phyloP scores from a whole-genome alignment of 2,797 vertebrate genomes.

The Octomys mimax region DNA sequence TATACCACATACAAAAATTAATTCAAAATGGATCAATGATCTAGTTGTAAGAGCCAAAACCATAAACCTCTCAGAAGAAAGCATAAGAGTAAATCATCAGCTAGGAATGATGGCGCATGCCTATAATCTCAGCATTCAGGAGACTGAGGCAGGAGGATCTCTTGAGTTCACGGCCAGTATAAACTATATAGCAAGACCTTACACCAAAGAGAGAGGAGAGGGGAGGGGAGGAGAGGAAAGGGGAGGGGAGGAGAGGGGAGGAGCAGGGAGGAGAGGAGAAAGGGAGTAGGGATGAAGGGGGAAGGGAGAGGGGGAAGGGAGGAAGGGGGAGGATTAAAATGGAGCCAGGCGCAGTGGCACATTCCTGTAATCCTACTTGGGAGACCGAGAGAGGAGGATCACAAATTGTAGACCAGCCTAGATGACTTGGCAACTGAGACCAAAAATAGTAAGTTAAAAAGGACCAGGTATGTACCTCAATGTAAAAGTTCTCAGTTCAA shows the following conservation, averaged over 20 bases:
- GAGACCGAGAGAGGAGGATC: background rate
- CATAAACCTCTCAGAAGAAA: background rate
- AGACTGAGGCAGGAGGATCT: background rate
- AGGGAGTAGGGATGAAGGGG: too few relatives aligned
- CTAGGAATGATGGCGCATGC: background rate
- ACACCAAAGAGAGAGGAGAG: too few relatives aligned
- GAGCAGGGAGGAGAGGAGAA: too few relatives aligned
- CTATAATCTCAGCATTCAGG: background rate
- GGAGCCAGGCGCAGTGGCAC: background rate
- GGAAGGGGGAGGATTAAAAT: background rate
- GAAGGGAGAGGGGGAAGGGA: too few relatives aligned
- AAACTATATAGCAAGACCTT: background rate
- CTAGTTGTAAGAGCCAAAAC: background rate
- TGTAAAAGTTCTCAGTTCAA: background rate
- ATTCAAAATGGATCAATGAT: background rate
- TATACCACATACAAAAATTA: background rate
- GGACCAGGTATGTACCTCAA: background rate
- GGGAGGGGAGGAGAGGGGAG: rapidly evolving
- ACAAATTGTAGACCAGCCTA: background rate
- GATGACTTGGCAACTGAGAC: background rate
- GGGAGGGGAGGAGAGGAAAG: too few relatives aligned
- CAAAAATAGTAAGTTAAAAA: background rate
- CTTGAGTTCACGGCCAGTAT: background rate
- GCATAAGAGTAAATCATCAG: background rate
- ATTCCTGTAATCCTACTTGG: background rate